Conservation (phyloP, 1,140 invertebrate species). For the Myzus persicae region DNA sequence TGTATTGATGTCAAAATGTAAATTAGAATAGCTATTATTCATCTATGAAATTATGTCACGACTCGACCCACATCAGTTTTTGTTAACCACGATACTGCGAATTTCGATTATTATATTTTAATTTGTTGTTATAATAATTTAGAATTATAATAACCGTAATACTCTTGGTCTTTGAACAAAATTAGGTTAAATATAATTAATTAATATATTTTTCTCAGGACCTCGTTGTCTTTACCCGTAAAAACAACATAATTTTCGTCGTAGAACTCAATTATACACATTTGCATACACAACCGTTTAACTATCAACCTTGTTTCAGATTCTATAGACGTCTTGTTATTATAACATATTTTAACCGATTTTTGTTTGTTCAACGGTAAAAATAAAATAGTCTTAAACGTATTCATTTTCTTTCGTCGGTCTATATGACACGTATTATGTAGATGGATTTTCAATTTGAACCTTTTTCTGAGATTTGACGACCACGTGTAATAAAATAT, state of each 20-base stretch:
- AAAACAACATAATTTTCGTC: not conserved
- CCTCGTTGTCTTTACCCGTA: not conserved
- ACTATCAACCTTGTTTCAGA: not conserved
- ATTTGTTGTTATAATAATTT: not conserved
- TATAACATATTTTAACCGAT: not conserved
- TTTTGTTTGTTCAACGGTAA: not conserved
- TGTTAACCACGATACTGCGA: not conserved
- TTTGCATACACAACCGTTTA: not conserved
- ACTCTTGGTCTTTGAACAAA: not conserved
- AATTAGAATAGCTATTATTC: not conserved
- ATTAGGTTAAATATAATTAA: not conserved
- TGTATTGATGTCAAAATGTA: not conserved
- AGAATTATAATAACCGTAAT: not conserved
- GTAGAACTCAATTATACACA: not conserved
- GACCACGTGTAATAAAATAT: not conserved
- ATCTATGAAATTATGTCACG: slow-evolving; percentile 1
- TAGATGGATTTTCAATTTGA: not conserved
- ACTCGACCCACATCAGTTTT: not conserved
- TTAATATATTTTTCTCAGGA: not conserved
- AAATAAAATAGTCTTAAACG: not conserved
- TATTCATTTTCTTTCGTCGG: not conserved
- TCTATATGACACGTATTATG: not conserved
- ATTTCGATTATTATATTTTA: not conserved
- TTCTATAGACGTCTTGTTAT: not conserved
- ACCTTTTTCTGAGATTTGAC: not conserved